Base-by-base conservation (phyloP, 2,888 invertebrate species). In the Oscheius onirici region DNA sequence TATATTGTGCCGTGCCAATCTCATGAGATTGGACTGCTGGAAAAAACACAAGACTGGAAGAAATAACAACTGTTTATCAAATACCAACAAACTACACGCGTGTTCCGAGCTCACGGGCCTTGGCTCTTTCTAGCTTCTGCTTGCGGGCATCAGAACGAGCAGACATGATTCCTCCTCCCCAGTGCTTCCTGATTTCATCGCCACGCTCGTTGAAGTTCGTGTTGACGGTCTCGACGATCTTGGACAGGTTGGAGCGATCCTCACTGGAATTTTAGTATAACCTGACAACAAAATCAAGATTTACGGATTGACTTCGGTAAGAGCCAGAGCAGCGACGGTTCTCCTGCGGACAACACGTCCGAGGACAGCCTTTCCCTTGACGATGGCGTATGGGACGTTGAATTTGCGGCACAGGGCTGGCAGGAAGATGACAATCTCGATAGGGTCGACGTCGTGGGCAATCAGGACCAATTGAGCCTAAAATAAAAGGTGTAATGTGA, bases 401-500 rank as follows among this genome's bases (percentile, higher is more conserved):
- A 99, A 99, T 90, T 97, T 99, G 85, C 97, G 93, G 91, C 99
- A 99, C 79, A 99, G 91, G 40, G 97, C 95, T 51, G 99, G 99
- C 88, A 99, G 91, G 91, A 95, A 97, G 46, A 99, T 91, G 1
- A 99, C 97, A 88, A 99, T 91, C 95, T 99, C 99, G 89, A 99
- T 92, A 43, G 99, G 99, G 89, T 99, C 97, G 43, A 97, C 97
- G 91, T 99, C 97, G 88, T 97, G 97, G 68, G 99, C 95, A 87
- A 99, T 97, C 84, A 97, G 93, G 20, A 99, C 99, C 77, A 99
- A 91, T 89, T 95, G 95, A 44, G 97, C 97, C 90, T 75, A 41
- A 71, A 51, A 22, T 43, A 13, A 52, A 13, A 41, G n/a, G n/a
- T n/a, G n/a, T n/a, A n/a, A n/a, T n/a, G n/a, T n/a, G n/a, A n/a